Evolutionary conservation across 2,113 vertebrate species (phyloP).

Genomic region (Polyodon spathula): DNA sequence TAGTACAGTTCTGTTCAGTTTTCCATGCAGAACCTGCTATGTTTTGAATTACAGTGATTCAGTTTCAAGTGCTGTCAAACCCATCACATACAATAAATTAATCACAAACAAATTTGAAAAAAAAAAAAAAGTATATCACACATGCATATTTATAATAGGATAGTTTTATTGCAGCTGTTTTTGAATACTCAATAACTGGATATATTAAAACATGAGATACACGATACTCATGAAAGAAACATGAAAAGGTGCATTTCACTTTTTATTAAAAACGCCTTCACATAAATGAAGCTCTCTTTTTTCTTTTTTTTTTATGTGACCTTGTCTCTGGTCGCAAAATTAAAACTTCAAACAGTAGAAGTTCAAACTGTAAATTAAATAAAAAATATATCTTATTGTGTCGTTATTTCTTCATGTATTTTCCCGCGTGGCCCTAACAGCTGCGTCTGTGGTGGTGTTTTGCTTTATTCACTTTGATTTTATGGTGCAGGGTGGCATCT

Average conservation of each 20-base stretch:
- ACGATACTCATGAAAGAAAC: constrained; percentile 20
- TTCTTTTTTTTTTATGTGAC: constrained; percentile 9
- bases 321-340: constrained; percentile 53
- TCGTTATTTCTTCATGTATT: constrained; percentile 63
- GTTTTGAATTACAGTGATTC: too few relatives aligned
- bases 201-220: constrained; percentile 18
- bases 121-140: constrained; percentile 6
- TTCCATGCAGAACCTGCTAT: too few relatives aligned
- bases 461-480: constrained; percentile 70
- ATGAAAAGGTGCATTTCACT: constrained; percentile 13
- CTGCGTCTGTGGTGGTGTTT: constrained; percentile 49
- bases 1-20: too few relatives aligned
- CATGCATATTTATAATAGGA: constrained; percentile 23
- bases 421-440: constrained; percentile 63
- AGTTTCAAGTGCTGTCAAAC: too few relatives aligned
- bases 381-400: constrained; percentile 56
- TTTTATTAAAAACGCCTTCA: constrained; percentile 10
- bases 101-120: constrained; percentile 1
- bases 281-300: neutral
- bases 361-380: constrained; percentile 72
- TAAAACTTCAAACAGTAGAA: constrained; percentile 57
- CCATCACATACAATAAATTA: too few relatives aligned
- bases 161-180: constrained; percentile 16
- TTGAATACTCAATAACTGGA: neutral
- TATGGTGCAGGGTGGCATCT: constrained; percentile 57